Percentiles rank a stretch among this genome's conserved stretches.
phyloP scores from a whole-genome alignment of 1,140 invertebrate genomes.

The Lasioglossum baleicum region DNA sequence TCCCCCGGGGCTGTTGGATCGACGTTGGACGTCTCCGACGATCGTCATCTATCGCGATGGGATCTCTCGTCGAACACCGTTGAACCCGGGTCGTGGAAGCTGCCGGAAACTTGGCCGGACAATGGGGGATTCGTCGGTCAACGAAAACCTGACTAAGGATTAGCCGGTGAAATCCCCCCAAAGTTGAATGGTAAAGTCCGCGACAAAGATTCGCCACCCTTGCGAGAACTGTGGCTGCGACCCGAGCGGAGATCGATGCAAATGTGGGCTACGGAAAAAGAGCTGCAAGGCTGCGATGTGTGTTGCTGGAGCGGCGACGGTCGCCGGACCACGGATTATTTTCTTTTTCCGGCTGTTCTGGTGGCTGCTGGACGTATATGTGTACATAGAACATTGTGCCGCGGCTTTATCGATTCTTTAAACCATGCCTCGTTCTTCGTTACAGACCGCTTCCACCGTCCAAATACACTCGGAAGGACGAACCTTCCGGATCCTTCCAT shows the following conservation, averaged over 20 bases:
- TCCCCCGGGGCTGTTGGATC: too few species aligned
- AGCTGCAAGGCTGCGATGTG: background rate
- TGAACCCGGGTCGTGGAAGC: too few species aligned
- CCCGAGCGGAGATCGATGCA: constrained; percentile 5
- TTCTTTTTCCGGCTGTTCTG: background rate
- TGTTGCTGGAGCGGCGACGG: background rate
- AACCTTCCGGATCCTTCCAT: too few species aligned
- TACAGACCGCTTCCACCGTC: too few species aligned
- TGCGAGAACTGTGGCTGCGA: background rate
- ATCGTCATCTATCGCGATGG: too few species aligned
- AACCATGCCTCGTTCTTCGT: too few species aligned
- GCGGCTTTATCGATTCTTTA: too few species aligned
- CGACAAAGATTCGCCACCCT: constrained; percentile 27
- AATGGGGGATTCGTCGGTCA: background rate
- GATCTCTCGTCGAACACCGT: too few species aligned
- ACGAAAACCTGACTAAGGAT: constrained; percentile 24
- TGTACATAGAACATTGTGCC: background rate
- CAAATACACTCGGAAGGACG: too few species aligned
- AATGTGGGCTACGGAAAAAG: constrained; percentile 16
- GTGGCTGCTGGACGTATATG: too few species aligned
- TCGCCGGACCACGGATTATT: background rate
- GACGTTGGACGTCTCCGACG: too few species aligned
- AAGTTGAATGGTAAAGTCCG: background rate
- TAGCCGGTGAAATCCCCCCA: constrained; percentile 1
- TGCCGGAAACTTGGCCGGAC: background rate